Evolutionary conservation across 35 echinoderm and acorn worm genomes (phyloP).

Genomic region (Patiria miniata): DNA sequence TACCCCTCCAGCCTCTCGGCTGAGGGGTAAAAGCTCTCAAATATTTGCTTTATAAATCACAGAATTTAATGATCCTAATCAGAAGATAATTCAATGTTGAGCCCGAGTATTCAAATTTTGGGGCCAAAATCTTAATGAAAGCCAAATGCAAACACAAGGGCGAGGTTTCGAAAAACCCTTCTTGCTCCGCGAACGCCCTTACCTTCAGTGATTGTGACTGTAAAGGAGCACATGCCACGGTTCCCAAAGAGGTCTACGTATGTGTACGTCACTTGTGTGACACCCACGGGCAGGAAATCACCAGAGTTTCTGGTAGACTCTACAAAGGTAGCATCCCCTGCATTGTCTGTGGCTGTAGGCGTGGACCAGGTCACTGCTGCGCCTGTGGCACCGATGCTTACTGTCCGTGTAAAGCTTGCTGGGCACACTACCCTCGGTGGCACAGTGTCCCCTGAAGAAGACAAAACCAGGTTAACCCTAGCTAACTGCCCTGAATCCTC

Average conservation of each 20-base stretch:
- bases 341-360: conserved; percentile 39
- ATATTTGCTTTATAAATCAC: too few relatives aligned
- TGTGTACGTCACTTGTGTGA: conserved; percentile 10
- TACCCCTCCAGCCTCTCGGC: too few relatives aligned
- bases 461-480: too few relatives aligned
- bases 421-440: conserved; percentile 15
- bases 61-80: too few relatives aligned
- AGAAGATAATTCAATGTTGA: too few relatives aligned
- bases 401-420: conserved; percentile 29
- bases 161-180: too few relatives aligned
- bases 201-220: conserved; percentile 39
- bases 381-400: conserved; percentile 16
- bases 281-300: conserved; percentile 8
- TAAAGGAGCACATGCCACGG: not conserved
- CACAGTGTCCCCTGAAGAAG: not conserved
- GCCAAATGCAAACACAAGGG: too few relatives aligned
- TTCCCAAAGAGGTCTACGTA: conserved; percentile 31
- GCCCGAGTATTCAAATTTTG: too few relatives aligned
- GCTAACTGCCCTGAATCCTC: too few relatives aligned
- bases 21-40: too few relatives aligned
- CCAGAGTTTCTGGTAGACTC: not conserved
- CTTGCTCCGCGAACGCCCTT: not conserved
- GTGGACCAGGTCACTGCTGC: conserved; percentile 8
- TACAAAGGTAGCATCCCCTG: not conserved
- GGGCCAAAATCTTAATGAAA: too few relatives aligned